Conservation (phyloP, 2,797 vertebrate species). For the Phataginus tetradactyla region DNA sequence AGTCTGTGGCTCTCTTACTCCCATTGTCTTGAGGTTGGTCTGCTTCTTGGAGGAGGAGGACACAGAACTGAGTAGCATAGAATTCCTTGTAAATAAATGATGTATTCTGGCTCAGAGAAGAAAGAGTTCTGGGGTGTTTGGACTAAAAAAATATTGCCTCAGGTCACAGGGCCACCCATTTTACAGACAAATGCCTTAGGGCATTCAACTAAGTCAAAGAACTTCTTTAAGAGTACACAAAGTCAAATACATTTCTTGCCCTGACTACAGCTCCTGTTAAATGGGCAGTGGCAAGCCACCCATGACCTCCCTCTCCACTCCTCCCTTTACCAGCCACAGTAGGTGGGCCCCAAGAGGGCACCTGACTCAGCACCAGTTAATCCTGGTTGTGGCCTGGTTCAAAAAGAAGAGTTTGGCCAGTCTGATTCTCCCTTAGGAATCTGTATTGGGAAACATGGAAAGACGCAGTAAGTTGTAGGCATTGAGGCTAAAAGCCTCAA, state of each 20-base stretch:
- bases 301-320: background rate
- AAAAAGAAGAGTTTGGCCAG: background rate
- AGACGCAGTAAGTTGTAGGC: background rate
- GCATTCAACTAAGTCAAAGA: background rate
- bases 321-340: background rate
- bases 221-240: conserved; percentile 36
- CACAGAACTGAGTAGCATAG: background rate
- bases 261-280: background rate
- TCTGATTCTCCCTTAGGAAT: conserved; percentile 10
- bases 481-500: background rate
- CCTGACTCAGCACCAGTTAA: background rate
- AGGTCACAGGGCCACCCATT: background rate
- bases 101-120: conserved; percentile 4
- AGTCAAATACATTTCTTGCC: conserved; percentile 28
- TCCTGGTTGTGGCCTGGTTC: conserved; percentile 22
- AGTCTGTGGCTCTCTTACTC: background rate
- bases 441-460: background rate
- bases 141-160: background rate
- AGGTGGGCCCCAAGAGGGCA: background rate
- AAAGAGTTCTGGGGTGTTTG: background rate
- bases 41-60: background rate
- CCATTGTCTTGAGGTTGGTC: background rate
- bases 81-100: conserved; percentile 27
- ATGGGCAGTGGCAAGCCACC: background rate
- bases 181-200: conserved; percentile 25